Conservation (phyloP, 2,888 invertebrate genomes). For the Cistogaster globosa region DNA sequence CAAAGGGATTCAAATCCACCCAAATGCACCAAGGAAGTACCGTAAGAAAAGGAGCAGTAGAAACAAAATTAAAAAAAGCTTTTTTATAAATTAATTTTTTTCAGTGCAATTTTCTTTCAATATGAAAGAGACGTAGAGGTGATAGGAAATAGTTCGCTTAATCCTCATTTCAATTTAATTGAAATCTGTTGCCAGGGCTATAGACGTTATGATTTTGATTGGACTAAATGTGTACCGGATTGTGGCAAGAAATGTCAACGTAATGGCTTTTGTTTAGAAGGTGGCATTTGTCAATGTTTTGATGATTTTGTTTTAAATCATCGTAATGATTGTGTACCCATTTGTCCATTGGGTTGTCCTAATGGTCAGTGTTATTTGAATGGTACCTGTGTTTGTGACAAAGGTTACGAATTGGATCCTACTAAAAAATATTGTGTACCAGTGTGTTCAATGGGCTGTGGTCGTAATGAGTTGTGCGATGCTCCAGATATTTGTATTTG, state of each 20-base stretch:
- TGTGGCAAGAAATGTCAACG: slow-evolving; percentile 81
- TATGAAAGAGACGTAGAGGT: slow-evolving; percentile 79
- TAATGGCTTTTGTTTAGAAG: slow-evolving; percentile 84
- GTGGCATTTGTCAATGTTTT: slow-evolving; percentile 80
- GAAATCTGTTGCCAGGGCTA: slow-evolving; percentile 89
- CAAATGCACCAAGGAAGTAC: slow-evolving; percentile 79
- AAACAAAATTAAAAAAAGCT: neutral
- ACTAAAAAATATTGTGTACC: slow-evolving; percentile 83
- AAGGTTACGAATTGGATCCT: slow-evolving; percentile 81
- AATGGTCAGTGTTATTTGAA: slow-evolving; percentile 82
- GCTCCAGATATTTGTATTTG: slow-evolving; percentile 85
- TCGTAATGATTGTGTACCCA: slow-evolving; percentile 78
- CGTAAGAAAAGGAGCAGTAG: slow-evolving; percentile 74
- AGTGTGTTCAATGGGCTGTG: slow-evolving; percentile 86
- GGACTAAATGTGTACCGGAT: slow-evolving; percentile 83
- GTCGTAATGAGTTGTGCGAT: slow-evolving; percentile 85
- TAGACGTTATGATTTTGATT: slow-evolving; percentile 86
- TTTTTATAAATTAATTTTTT: too few relatives aligned
- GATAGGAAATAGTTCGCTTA: slow-evolving; percentile 82
- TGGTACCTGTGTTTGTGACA: slow-evolving; percentile 79
- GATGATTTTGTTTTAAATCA: slow-evolving; percentile 80
- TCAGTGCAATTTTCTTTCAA: slow-evolving; percentile 80
- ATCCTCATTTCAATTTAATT: slow-evolving; percentile 84
- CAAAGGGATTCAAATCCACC: slow-evolving; percentile 76
- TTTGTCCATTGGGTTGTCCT: slow-evolving; percentile 79